Conservation (phyloP, 2,113 vertebrate genomes). For the Otis tarda region DNA sequence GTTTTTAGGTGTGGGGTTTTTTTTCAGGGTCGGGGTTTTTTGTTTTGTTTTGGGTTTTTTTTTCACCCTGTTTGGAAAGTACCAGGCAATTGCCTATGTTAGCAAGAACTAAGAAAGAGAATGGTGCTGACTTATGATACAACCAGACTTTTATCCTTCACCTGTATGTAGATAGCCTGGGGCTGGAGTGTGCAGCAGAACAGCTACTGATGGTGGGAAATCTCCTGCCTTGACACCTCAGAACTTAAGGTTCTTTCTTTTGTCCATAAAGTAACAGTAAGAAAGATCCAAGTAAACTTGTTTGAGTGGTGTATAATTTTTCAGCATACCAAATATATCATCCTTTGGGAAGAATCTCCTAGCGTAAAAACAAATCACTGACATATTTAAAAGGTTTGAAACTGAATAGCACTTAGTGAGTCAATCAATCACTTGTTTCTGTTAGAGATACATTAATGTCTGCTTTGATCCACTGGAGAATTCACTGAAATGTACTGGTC, state of each 20-base stretch:
- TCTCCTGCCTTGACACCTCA: not conserved
- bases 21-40: not conserved
- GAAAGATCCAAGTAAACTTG: not conserved
- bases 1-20: not conserved
- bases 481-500: not conserved
- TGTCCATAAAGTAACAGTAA: not conserved
- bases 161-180: not conserved
- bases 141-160: not conserved
- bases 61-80: not conserved
- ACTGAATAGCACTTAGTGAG: not conserved
- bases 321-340: not conserved
- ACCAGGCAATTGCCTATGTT: not conserved
- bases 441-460: not conserved
- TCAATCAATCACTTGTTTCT: conserved; percentile 7
- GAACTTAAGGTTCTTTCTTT: not conserved
- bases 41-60: no score
- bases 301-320: not conserved
- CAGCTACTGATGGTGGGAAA: not conserved
- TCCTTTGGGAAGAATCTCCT: not conserved
- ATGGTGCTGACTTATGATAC: not conserved
- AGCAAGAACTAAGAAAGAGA: not conserved
- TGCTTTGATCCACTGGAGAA: not conserved
- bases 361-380: not conserved
- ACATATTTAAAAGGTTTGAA: not conserved
- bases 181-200: not conserved